These are phyloP conservation scores for Enteromius treurensis DNA, from an alignment of 2,797 vertebrate species.

Conservation along the genomic window DNA sequence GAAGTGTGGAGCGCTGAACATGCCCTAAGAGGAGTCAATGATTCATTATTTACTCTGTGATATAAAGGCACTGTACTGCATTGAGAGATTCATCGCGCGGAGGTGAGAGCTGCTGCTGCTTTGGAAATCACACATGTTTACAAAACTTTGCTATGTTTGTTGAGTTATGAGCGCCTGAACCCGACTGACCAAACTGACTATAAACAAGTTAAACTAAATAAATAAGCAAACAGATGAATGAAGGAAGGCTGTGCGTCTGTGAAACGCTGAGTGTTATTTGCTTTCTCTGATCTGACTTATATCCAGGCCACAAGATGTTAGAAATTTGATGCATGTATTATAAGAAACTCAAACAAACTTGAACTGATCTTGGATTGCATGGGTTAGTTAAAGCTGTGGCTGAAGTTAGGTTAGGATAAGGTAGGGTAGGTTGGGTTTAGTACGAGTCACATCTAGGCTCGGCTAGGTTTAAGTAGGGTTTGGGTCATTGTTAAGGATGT, in stretches of 20 bases:
- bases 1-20: not conserved
- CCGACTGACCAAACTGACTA: not conserved
- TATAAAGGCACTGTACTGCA: not conserved
- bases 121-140: not conserved
- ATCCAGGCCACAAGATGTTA: not conserved
- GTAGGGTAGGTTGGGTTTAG: not conserved
- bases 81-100: not conserved
- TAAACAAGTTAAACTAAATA: not conserved
- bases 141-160: not conserved
- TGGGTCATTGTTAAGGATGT: not conserved
- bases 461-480: not conserved
- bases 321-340: not conserved
- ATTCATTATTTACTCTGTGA: constrained; percentile 8
- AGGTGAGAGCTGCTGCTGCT: constrained; percentile 20
- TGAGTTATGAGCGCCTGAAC: not conserved
- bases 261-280: not conserved
- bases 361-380: not conserved
- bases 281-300: not conserved
- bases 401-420: not conserved
- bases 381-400: not conserved
- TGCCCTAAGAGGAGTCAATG: constrained; percentile 24
- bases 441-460: not conserved
- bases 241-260: not conserved
- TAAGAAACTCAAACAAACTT: not conserved
- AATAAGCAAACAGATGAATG: not conserved